Evolutionary conservation across 2,797 vertebrate species (phyloP).

Genomic region (Onychomys leucogaster): DNA sequence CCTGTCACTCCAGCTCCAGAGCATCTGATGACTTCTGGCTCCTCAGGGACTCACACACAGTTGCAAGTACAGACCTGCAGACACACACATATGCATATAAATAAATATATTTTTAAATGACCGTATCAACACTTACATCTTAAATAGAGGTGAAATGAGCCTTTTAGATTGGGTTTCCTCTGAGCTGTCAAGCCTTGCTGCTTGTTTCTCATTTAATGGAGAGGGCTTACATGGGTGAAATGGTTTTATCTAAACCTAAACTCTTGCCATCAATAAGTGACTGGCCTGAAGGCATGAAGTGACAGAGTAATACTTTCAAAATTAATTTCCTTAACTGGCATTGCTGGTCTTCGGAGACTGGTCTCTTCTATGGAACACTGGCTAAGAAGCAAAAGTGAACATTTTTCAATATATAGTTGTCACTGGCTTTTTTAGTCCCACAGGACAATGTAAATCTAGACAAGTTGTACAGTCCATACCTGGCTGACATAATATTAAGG

Average conservation of each 20-base stretch:
- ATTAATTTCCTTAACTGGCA: constrained; percentile 95
- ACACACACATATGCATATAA: not conserved
- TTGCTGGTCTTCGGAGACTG: constrained; percentile 89
- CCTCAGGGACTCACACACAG: not conserved
- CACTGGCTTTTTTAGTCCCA: constrained; percentile 75
- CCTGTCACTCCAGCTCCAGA: not conserved
- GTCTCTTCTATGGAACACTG: constrained; percentile 89
- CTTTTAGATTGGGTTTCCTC: constrained; percentile 89
- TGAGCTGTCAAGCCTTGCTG: constrained; percentile 93
- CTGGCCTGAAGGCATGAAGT: constrained; percentile 92
- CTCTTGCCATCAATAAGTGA: constrained; percentile 88
- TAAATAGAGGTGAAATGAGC: constrained; percentile 89
- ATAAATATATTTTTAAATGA: constrained; percentile 25
- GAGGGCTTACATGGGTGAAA: constrained; percentile 95
- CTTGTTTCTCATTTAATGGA: constrained; percentile 89
- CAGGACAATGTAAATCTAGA: constrained; percentile 77
- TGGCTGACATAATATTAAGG: constrained; percentile 9
- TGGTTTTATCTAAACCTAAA: constrained; percentile 91
- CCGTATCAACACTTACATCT: constrained; percentile 80
- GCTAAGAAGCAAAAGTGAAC: constrained; percentile 89
- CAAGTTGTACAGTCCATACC: constrained; percentile 61
- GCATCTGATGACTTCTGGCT: not conserved
- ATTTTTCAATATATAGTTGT: constrained; percentile 90
- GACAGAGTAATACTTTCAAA: constrained; percentile 96
- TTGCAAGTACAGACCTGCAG: not conserved